Percentiles rank a stretch among this genome's conserved stretches.
phyloP scores from a whole-genome alignment of 2,113 vertebrate species.

The Petroica traversi region DNA sequence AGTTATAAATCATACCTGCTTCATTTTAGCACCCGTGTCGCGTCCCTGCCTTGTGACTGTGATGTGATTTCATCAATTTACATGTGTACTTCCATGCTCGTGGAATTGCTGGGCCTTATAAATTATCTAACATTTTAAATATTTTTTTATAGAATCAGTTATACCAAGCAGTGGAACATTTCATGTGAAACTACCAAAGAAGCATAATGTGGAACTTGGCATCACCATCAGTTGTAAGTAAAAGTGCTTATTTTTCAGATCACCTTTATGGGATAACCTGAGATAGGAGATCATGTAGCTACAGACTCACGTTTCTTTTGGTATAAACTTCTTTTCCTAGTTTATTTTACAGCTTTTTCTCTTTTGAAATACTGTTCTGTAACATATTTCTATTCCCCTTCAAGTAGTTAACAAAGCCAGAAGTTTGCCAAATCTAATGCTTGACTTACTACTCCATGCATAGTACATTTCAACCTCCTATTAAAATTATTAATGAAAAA shows the following conservation, averaged over 20 bases:
- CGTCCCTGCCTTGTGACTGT: background rate
- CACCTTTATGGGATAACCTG: background rate
- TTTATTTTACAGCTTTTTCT: background rate
- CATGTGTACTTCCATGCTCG: background rate
- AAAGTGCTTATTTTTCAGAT: conserved; percentile 28
- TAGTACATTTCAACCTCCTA: background rate
- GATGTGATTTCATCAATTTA: background rate
- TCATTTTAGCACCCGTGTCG: background rate
- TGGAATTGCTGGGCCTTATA: background rate
- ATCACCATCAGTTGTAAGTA: conserved; percentile 98
- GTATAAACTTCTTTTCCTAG: background rate
- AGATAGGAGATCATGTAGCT: background rate
- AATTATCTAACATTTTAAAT: background rate
- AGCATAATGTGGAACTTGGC: conserved; percentile 94
- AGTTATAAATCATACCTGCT: background rate
- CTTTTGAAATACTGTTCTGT: background rate
- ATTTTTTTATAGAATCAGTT: conserved; percentile 86
- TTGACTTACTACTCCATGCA: background rate
- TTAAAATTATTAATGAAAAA: background rate
- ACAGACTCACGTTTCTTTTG: background rate
- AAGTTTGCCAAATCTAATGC: background rate
- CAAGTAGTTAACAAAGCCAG: background rate
- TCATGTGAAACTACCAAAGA: conserved; percentile 98
- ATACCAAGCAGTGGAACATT: conserved; percentile 98
- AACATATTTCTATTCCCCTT: background rate